Evolutionary conservation across 2,888 invertebrate species (phyloP), one percentile per base, ranked within the genome.

Genomic region (Temnothorax unifasciatus): DNA sequence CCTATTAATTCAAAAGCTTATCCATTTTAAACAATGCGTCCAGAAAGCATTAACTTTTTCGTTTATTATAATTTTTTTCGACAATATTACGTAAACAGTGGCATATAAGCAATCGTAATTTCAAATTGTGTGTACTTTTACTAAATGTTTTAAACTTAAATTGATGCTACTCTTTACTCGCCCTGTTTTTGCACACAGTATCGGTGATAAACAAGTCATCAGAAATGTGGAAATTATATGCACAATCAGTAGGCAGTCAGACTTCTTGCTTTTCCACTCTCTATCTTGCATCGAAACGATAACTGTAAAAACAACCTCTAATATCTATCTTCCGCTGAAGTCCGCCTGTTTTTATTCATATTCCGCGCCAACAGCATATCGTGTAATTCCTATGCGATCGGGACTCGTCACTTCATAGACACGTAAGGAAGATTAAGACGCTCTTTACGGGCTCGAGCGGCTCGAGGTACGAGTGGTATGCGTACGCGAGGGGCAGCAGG

Each of bases 401-500:
- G 15, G 15, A 21, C 54, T 77, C 69, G 41, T 77, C 77, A 69
- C 54, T 69, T 69, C 41, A 77, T 57, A 69, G 66, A 64, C 84
- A 71, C 61, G 61, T 87, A 82, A 71, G 38, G 76, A 66, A 84
- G 84, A 90, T 90, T 84, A 84, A 90, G 83, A 86, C 69, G 74
- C 84, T 69, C 18, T 59, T 38, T 41, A 54, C 57, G 47, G 73
- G 82, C 15, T 44, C 69, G 75, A 76, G 64, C 73, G 50, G 81
- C 41, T 61, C 64, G 82, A 76, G 61, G 85, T 82, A 81, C 61
- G 71, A 83, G 50, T 34, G 85, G 69, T 77, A 91, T 88, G 90
- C 90, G 91, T 90, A 91, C 90, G 92, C 90, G 92, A 88, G 90
- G 88, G 91, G 90, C 66, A 66, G 90, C 81, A 92, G 92, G 93